Evolutionary conservation across 2,797 vertebrate species (phyloP).

Genomic region (Falco biarmicus): DNA sequence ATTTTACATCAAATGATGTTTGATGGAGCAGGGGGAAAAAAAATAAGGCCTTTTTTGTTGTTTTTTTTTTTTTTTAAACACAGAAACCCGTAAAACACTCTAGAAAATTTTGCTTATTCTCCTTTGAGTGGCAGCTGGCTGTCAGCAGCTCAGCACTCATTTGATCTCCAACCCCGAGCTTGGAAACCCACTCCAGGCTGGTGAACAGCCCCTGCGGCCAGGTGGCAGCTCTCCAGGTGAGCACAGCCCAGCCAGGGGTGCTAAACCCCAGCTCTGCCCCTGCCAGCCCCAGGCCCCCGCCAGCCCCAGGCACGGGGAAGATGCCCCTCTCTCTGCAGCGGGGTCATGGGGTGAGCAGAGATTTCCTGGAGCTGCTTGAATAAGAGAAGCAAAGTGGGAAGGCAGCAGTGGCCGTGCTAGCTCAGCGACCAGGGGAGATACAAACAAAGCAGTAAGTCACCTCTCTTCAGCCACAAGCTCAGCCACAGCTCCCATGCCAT

Average conservation of each 20-base stretch:
- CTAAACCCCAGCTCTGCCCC: background rate
- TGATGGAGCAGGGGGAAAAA: background rate
- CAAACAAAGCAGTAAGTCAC: too few species aligned
- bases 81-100: background rate
- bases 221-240: background rate
- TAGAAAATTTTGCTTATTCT: background rate
- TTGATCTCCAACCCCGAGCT: background rate
- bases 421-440: rapidly evolving
- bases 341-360: background rate
- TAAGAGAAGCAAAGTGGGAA: background rate
- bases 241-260: rapidly evolving
- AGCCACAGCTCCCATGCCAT: background rate
- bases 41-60: background rate
- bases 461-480: background rate
- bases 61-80: background rate
- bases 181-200: background rate
- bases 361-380: background rate
- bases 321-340: background rate
- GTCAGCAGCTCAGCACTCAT: background rate
- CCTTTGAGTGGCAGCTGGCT: background rate
- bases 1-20: background rate
- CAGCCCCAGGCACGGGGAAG: background rate
- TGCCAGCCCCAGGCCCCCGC: background rate
- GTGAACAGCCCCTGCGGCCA: background rate
- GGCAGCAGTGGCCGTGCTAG: rapidly evolving